Evolutionary conservation across 2,888 invertebrate genomes (phyloP), one percentile per base, ranked within the genome.

Genomic region (Eilema depressum): DNA sequence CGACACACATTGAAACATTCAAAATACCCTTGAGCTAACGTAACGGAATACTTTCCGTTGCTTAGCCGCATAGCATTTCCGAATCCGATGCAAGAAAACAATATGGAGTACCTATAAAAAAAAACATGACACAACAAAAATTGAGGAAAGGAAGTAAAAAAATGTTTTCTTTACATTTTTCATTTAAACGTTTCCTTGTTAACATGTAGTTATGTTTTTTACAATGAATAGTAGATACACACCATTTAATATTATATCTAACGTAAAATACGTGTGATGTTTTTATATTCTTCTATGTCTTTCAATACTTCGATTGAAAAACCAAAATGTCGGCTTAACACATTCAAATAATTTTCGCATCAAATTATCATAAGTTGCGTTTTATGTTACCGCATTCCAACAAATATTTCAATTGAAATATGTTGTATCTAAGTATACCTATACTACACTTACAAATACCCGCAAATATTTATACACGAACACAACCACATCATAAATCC

Each of bases 311-410:
- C 5, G 47, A 47, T 20, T 28, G 20, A 28, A 60, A 20, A 60
- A 30, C 20, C 26, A 28, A 60, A 28, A 28, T 57, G 20, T 60
- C 28, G 20, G 5, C 28, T 60, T 20, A 25, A 25, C 60, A 23
- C 28, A 60, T 41, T 25, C 59, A 23, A 56, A 69, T 61, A 30
- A 60, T 47, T 30, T 65, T 60, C 28, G 60, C 30, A 65, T 65
- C 33, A 69, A 65, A 67, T 67, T 67, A 47, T 26, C 61, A 41
- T 47, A 61, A 28, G 7, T 23, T 26, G 25, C 47, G 3, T 47
- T 47, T 28, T 25, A 12, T 25, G 12, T 57, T 57, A 20, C 20
- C 47, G 7, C 17, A 47, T 47, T 47, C 7, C 12, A 17, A 47
- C 47, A 20, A 47, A 47, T 47, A 47, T 47, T 47, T 47, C 20